These are phyloP conservation scores for Xiphydria camelus DNA, from an alignment of 2,888 invertebrate species.

Conservation along the genomic window DNA sequence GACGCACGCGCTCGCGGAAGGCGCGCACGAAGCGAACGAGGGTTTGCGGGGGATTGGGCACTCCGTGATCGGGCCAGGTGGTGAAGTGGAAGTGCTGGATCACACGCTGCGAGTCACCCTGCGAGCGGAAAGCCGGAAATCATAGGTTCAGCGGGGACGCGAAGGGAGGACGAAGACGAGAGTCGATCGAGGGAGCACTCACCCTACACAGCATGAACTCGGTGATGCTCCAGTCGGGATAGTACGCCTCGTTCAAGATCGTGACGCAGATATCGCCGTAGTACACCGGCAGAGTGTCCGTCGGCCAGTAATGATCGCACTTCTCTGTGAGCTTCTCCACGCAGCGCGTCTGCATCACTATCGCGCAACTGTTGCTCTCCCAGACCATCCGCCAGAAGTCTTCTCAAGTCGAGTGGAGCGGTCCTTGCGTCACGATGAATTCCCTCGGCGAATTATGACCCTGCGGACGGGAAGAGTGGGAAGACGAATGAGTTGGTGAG, in stretches of 20 bases:
- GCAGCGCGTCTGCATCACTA: slow-evolving; percentile 97
- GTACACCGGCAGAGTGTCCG: slow-evolving; percentile 91
- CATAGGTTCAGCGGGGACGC: too few species aligned
- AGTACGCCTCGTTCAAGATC: slow-evolving; percentile 89
- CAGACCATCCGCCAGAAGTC: slow-evolving; percentile 99
- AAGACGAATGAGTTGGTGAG: too few species aligned
- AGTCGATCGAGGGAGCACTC: too few species aligned
- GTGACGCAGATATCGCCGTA: slow-evolving; percentile 97
- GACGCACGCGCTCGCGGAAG: slow-evolving; percentile 86
- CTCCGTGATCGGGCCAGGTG: slow-evolving; percentile 99
- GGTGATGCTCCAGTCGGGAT: slow-evolving; percentile 94
- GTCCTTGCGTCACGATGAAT: slow-evolving; percentile 98
- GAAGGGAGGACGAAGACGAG: too few species aligned
- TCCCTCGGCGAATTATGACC: slow-evolving; percentile 94
- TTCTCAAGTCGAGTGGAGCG: slow-evolving; percentile 93
- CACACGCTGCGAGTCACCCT: slow-evolving; percentile 88
- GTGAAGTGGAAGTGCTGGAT: slow-evolving; percentile 96
- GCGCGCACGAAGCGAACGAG: slow-evolving; percentile 91
- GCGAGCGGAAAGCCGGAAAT: too few species aligned
- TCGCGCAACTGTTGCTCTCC: slow-evolving; percentile 95
- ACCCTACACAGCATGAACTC: slow-evolving; percentile 90
- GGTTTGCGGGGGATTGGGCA: slow-evolving; percentile 93
- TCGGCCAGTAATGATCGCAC: slow-evolving; percentile 98
- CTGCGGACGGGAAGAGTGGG: too few species aligned
- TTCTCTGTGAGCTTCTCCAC: slow-evolving; percentile 93